Conservation (phyloP, 2,797 vertebrate species). For the Tapera naevia region DNA sequence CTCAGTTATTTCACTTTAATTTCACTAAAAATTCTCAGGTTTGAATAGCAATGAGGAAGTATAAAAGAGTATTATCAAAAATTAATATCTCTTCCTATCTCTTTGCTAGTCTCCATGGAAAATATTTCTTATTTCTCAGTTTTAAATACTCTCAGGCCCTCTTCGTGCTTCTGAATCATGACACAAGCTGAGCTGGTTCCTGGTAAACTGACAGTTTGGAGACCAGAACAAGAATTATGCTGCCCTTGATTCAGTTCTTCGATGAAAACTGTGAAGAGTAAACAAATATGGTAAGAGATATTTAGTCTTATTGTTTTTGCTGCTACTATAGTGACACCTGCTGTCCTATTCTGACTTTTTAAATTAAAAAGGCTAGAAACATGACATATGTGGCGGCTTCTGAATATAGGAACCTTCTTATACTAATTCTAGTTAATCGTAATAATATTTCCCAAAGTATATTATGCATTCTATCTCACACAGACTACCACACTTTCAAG, state of each 20-base stretch:
- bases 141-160: neutral
- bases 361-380: neutral
- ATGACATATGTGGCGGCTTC: neutral
- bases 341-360: neutral
- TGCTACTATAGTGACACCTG: slow-evolving; percentile 27
- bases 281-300: rapidly evolving
- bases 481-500: neutral
- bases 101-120: neutral
- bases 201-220: neutral
- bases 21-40: neutral
- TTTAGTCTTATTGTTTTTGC: neutral
- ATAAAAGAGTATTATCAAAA: neutral
- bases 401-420: neutral
- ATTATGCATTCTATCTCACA: neutral
- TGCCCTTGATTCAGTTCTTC: neutral
- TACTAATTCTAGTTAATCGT: neutral
- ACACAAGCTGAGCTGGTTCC: neutral
- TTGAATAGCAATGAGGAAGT: neutral
- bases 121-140: neutral
- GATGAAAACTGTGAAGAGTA: neutral
- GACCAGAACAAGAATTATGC: neutral
- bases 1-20: neutral
- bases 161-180: neutral
- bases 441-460: neutral
- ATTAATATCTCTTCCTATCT: neutral